Evolutionary conservation across 1,140 invertebrate genomes (phyloP).

Genomic region (Scaptomyza hsui): DNA sequence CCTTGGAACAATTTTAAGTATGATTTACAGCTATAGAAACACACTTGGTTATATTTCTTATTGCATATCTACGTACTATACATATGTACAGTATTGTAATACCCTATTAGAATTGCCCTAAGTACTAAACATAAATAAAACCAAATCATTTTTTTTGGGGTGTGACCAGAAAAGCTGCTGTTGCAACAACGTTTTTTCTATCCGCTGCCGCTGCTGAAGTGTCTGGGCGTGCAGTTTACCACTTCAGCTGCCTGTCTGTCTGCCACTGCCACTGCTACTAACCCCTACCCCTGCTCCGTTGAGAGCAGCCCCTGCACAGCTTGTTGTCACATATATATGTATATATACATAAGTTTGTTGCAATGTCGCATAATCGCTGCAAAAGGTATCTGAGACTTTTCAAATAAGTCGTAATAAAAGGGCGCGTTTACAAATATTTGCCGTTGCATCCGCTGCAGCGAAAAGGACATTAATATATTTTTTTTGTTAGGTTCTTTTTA

Average conservation of each 20-base stretch:
- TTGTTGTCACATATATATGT: constrained; percentile 13
- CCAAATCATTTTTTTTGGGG: constrained; percentile 12
- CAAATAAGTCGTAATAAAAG: constrained; percentile 23
- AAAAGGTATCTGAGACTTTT: constrained; percentile 29
- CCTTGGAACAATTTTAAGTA: neutral
- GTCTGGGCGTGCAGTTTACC: constrained; percentile 34
- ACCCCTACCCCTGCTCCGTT: neutral
- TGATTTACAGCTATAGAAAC: too few species aligned
- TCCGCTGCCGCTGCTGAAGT: constrained; percentile 20
- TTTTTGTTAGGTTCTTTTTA: constrained; percentile 15
- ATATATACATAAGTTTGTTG: neutral
- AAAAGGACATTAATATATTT: constrained; percentile 53
- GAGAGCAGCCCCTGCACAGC: constrained; percentile 20
- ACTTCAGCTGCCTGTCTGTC: constrained; percentile 39
- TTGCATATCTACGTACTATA: neutral
- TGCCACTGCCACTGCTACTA: constrained; percentile 1
- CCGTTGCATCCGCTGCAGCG: constrained; percentile 47
- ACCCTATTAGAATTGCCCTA: constrained; percentile 1
- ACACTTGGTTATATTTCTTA: too few species aligned
- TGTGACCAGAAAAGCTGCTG: constrained; percentile 17
- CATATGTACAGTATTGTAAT: neutral
- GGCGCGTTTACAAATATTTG: constrained; percentile 72
- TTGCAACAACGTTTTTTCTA: constrained; percentile 19
- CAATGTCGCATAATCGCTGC: constrained; percentile 37
- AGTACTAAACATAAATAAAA: constrained; percentile 31